Conservation (phyloP, 2,113 vertebrate genomes). For the Macrotus californicus region DNA sequence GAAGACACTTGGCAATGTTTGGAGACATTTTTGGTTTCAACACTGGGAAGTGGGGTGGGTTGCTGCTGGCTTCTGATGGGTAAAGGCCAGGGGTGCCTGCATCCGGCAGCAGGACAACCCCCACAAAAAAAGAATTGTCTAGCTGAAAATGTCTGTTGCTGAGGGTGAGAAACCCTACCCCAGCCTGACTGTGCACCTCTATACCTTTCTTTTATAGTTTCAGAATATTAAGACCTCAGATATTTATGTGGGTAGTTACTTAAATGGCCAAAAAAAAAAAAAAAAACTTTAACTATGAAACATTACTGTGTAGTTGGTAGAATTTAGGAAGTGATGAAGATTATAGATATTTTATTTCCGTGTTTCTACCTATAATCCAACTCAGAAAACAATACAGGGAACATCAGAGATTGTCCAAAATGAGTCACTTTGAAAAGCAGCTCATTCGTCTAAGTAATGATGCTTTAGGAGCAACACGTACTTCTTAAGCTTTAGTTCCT, state of each 20-base stretch:
- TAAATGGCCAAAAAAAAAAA: conserved; percentile 26
- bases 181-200: conserved; percentile 58
- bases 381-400: conserved; percentile 21
- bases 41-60: not conserved
- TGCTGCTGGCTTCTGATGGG: not conserved
- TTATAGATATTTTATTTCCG: conserved; percentile 32
- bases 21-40: not conserved
- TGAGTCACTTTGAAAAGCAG: not conserved
- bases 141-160: not conserved
- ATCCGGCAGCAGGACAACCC: not conserved
- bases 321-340: not conserved
- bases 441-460: not conserved
- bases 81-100: not conserved
- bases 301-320: conserved; percentile 27
- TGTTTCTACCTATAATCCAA: not conserved
- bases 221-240: conserved; percentile 54
- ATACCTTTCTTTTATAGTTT: conserved; percentile 52
- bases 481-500: conserved; percentile 2
- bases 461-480: not conserved
- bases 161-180: not conserved
- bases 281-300: conserved; percentile 34
- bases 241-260: conserved; percentile 64
- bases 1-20: not conserved
- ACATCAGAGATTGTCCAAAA: conserved; percentile 13
- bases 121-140: not conserved